A percentile compares a stretch with the other conserved stretches of the same genome.
Conservation (phyloP, 1,140 invertebrate genomes). For the Orchestia grillus region DNA sequence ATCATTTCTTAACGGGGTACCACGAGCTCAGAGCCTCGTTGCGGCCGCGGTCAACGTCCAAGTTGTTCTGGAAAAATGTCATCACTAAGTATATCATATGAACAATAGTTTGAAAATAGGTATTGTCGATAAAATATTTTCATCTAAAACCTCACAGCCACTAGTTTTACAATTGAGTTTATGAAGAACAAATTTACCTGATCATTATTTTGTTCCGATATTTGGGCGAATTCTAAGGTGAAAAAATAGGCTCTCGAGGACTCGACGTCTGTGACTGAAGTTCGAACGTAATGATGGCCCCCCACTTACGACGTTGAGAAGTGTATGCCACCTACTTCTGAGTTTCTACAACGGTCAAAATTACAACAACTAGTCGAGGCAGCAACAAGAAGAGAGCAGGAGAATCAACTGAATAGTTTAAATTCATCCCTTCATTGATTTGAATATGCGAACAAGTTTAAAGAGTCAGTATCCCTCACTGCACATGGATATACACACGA, state of each 20-base stretch:
- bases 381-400: background rate
- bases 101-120: background rate
- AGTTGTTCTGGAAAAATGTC: background rate
- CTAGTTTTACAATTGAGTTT: background rate
- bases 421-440: no score
- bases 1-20: conserved; percentile 45
- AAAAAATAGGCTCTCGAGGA: no score
- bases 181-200: background rate
- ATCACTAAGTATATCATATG: background rate
- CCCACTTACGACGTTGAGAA: no score
- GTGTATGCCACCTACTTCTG: no score
- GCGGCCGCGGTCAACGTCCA: background rate
- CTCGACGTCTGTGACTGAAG: no score
- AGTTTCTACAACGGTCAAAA: no score
- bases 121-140: background rate
- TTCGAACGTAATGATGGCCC: no score
- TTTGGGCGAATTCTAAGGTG: no score
- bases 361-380: no score
- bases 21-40: conserved; percentile 15
- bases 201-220: no score
- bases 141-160: no score
- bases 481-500: background rate
- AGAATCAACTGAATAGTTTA: background rate
- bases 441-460: background rate
- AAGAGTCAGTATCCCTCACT: background rate